Conservation (phyloP, 1,140 invertebrate species). For the Sitobion miscanthi region DNA sequence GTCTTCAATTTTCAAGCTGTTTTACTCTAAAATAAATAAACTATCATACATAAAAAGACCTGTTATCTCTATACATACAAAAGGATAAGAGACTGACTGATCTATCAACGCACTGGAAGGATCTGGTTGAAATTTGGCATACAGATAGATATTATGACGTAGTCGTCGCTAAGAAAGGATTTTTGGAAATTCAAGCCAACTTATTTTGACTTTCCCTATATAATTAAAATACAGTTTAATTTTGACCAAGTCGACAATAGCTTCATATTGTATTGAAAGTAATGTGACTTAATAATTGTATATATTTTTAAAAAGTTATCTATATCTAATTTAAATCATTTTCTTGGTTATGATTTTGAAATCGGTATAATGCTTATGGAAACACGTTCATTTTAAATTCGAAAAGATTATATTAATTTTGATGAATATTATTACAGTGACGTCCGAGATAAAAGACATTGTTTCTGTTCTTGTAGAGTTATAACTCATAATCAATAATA, state of each 20-base stretch:
- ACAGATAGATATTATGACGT: no score
- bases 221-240: not conserved
- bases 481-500: slow-evolving; percentile 32
- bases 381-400: slow-evolving; percentile 13
- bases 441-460: slow-evolving; percentile 12
- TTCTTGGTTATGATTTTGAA: slow-evolving; percentile 26
- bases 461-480: not conserved
- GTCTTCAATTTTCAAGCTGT: no score
- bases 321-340: slow-evolving; percentile 5
- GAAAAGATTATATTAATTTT: not conserved
- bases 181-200: no score
- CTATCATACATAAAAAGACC: no score
- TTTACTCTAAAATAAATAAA: no score
- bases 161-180: no score
- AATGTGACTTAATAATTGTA: not conserved
- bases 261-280: not conserved
- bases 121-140: no score
- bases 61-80: no score
- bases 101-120: no score
- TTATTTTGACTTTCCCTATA: no score
- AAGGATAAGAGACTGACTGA: no score
- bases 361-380: not conserved
- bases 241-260: not conserved
- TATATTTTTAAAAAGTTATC: not conserved
- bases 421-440: not conserved